phyloP scores from a whole-genome alignment of 2,888 invertebrate genomes.

The Pachycephus smyrnensis region DNA sequence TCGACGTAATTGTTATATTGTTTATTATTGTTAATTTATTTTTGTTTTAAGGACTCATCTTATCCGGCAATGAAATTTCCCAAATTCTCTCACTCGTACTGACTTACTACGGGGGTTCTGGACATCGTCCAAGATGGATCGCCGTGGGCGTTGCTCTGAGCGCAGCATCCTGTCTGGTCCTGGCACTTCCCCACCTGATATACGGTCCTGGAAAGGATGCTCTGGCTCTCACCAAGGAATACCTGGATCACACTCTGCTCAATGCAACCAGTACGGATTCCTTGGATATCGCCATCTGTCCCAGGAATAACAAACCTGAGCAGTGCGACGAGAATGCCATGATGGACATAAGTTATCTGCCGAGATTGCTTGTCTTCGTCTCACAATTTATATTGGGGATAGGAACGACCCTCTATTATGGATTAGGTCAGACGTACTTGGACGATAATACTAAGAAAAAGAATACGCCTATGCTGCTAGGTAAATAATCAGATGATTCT shows the following conservation, averaged over 20 bases:
- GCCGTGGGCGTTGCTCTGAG: conserved; percentile 75
- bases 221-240: conserved; percentile 67
- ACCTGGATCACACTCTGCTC: conserved; percentile 56
- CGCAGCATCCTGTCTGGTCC: conserved; percentile 72
- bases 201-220: conserved; percentile 73
- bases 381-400: conserved; percentile 79
- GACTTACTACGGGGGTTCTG: conserved; percentile 75
- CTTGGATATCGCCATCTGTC: conserved; percentile 52
- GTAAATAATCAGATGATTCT: conserved; percentile 51
- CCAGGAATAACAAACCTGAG: conserved; percentile 51
- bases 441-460: conserved; percentile 78
- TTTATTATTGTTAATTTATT: neutral
- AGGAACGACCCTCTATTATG: conserved; percentile 76
- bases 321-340: conserved; percentile 66
- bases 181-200: conserved; percentile 73
- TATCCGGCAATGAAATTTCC: conserved; percentile 78
- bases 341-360: conserved; percentile 67
- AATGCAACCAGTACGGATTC: conserved; percentile 41
- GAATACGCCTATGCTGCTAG: conserved; percentile 74
- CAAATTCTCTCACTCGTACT: conserved; percentile 75
- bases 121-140: conserved; percentile 77
- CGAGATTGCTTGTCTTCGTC: conserved; percentile 73
- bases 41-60: conserved; percentile 71
- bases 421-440: conserved; percentile 76
- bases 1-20: neutral